phyloP scores from a whole-genome alignment of 2,797 vertebrate species.

The Salarias fasciatus region DNA sequence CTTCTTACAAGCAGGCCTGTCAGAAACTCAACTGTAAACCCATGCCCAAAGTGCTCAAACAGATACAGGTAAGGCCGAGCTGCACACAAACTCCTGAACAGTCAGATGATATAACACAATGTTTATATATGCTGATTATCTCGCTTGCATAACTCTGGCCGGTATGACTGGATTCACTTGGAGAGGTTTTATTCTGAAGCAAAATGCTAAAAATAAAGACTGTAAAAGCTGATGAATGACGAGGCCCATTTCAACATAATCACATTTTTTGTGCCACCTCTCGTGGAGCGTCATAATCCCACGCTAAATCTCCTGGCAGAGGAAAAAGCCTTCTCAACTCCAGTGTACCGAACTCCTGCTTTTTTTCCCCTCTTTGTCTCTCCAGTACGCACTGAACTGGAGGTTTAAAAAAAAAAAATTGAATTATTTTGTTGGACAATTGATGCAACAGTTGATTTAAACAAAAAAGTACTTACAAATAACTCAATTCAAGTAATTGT shows the following conservation, averaged over 20 bases:
- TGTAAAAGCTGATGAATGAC: slow-evolving; percentile 16
- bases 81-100: background rate
- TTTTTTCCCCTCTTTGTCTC: slow-evolving; percentile 1
- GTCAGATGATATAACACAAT: background rate
- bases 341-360: slow-evolving; percentile 8
- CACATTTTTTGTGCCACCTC: slow-evolving; percentile 26
- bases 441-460: no score
- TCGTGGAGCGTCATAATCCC: slow-evolving; percentile 24
- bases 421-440: no score
- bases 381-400: no score
- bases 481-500: no score
- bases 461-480: no score
- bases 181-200: no score
- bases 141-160: no score
- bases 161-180: no score
- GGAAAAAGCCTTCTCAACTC: slow-evolving; percentile 25
- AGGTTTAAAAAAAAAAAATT: no score
- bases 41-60: slow-evolving; percentile 91
- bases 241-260: slow-evolving; percentile 7
- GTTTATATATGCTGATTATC: no score
- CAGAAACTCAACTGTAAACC: slow-evolving; percentile 96
- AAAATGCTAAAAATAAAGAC: no score
- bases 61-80: slow-evolving; percentile 88
- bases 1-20: slow-evolving; percentile 91
- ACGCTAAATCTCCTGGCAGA: slow-evolving; percentile 27